A percentile compares a stretch with the other conserved stretches of the same genome.
Conservation (phyloP, 2,113 vertebrate species). For the Meleagris gallopavo region DNA sequence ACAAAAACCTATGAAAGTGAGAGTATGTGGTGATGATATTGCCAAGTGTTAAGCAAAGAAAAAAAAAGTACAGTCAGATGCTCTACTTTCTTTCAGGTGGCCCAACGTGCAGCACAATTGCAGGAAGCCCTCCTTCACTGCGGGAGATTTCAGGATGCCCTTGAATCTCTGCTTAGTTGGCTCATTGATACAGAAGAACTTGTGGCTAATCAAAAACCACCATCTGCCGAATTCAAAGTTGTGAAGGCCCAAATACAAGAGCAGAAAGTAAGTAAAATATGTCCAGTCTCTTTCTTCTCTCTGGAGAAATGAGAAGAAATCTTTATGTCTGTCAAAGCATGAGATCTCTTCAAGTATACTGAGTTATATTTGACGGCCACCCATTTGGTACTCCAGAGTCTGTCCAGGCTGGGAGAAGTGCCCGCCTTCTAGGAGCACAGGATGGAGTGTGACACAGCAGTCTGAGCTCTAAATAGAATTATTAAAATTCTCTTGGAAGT, state of each 20-base stretch:
- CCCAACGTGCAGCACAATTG: constrained; percentile 91
- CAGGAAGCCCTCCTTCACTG: constrained; percentile 95
- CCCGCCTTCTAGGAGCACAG: not conserved
- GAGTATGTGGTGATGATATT: not conserved
- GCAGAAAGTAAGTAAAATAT: constrained; percentile 86
- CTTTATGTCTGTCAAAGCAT: not conserved
- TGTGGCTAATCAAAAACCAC: constrained; percentile 93
- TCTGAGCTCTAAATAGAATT: not conserved
- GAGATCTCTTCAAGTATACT: not conserved
- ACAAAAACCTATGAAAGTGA: not conserved
- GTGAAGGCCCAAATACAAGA: constrained; percentile 99
- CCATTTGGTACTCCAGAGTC: not conserved
- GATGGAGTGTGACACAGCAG: not conserved
- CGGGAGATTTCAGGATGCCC: constrained; percentile 96
- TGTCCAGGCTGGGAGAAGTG: not conserved
- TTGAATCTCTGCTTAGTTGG: constrained; percentile 97
- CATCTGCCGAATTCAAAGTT: constrained; percentile 97
- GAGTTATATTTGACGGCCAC: not conserved
- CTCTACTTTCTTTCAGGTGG: constrained; percentile 79
- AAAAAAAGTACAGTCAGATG: not conserved
- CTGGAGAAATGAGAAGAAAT: not conserved
- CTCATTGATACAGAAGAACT: constrained; percentile 96
- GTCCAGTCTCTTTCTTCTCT: not conserved
- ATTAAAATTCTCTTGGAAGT: not conserved
- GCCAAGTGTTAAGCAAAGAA: not conserved